phyloP scores from a whole-genome alignment of 2,797 vertebrate species.

The Eurystomus glaucurus region DNA sequence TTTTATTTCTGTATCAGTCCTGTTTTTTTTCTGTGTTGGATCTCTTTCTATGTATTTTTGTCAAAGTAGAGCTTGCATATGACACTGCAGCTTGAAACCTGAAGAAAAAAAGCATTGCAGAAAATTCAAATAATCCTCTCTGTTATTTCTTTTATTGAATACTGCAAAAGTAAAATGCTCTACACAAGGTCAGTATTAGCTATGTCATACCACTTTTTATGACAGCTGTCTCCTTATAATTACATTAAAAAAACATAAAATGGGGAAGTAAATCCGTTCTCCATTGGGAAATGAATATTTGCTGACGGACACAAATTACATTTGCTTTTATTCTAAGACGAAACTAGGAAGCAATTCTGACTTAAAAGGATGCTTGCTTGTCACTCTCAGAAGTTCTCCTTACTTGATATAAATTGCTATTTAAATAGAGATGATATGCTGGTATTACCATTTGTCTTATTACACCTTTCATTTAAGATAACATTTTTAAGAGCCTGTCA shows the following conservation, averaged over 20 bases:
- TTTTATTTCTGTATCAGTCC: neutral
- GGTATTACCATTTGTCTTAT: neutral
- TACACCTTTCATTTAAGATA: neutral
- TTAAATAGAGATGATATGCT: neutral
- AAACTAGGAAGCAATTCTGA: neutral
- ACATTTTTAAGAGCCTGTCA: neutral
- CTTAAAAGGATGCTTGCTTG: neutral
- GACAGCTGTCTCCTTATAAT: neutral
- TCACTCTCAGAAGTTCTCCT: neutral
- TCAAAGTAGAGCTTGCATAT: neutral
- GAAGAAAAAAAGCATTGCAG: neutral
- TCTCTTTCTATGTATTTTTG: neutral
- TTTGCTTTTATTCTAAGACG: neutral
- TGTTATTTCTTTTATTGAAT: slow-evolving; percentile 9
- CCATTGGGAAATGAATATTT: neutral
- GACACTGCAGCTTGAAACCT: neutral
- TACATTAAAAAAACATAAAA: neutral
- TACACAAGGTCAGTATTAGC: neutral
- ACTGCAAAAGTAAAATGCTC: neutral
- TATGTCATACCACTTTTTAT: neutral
- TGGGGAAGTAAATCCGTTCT: neutral
- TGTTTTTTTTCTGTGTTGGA: neutral
- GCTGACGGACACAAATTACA: neutral
- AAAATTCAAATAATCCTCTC: neutral
- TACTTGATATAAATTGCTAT: neutral